A percentile compares a stretch with the other conserved stretches of the same genome.
Conservation (phyloP, 2,113 vertebrate genomes). For the Lates calcarifer region DNA sequence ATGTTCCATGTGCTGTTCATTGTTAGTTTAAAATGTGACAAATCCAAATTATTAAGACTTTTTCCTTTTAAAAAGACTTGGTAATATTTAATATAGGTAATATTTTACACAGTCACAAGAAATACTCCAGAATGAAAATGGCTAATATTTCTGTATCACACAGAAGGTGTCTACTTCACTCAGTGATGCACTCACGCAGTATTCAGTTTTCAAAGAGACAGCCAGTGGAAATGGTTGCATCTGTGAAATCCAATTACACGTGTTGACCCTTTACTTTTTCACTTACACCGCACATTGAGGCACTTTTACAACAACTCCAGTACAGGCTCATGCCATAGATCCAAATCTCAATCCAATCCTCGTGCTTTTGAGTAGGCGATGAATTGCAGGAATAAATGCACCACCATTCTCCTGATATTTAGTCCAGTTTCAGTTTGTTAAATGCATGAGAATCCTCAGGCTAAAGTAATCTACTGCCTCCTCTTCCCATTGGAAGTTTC, state of each 20-base stretch:
- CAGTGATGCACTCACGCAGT: conserved; percentile 17
- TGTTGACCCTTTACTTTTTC: conserved; percentile 72
- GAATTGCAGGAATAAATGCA: conserved; percentile 65
- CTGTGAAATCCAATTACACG: conserved; percentile 76
- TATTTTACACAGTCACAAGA: conserved; percentile 9
- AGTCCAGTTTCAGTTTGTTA: conserved; percentile 64
- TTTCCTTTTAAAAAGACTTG: not conserved
- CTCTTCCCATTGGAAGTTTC: conserved; percentile 63
- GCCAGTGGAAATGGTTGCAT: conserved; percentile 70
- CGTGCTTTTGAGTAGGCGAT: conserved; percentile 54
- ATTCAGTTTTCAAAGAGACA: conserved; percentile 56
- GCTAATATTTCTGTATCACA: conserved; percentile 11
- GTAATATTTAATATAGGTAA: not conserved
- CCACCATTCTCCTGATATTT: conserved; percentile 56
- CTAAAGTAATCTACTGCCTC: conserved; percentile 65
- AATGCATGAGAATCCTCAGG: conserved; percentile 62
- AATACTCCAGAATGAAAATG: not conserved
- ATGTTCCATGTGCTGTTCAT: not conserved
- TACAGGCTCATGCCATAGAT: conserved; percentile 33
- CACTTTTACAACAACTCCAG: conserved; percentile 52
- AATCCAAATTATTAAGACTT: conserved; percentile 5
- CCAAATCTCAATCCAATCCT: conserved; percentile 59
- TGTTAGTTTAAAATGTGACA: not conserved
- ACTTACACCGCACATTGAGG: conserved; percentile 49
- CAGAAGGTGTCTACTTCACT: conserved; percentile 40